A percentile compares a stretch with the other conserved stretches of the same genome.
Conservation (phyloP, 2,797 vertebrate species). For the Halcyon smyrnensis region DNA sequence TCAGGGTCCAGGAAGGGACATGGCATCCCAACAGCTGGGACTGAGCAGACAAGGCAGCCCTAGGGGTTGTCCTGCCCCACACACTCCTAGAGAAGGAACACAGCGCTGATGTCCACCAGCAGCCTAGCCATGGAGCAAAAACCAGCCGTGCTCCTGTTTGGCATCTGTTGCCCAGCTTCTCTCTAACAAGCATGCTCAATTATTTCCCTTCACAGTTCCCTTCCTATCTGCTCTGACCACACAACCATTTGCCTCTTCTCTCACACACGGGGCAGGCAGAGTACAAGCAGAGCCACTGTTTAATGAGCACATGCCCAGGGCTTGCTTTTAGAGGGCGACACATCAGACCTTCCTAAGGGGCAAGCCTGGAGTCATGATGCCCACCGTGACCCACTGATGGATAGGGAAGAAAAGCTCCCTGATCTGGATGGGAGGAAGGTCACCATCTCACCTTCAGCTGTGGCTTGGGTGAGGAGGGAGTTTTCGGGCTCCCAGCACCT, state of each 20-base stretch:
- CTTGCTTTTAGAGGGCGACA: not conserved
- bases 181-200: not conserved
- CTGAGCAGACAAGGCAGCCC: not conserved
- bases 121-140: not conserved
- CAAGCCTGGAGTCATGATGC: not conserved
- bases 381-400: accelerated
- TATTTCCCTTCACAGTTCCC: not conserved
- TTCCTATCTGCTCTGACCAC: not conserved
- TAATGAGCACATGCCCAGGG: not conserved
- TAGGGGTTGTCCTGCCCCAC: not conserved
- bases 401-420: not conserved
- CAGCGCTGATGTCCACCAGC: not conserved
- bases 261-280: not conserved
- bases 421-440: not conserved
- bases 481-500: not conserved
- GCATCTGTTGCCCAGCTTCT: not conserved
- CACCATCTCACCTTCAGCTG: slow-evolving; percentile 77
- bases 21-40: not conserved
- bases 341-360: not conserved
- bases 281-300: not conserved
- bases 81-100: not conserved
- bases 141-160: not conserved
- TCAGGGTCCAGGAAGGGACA: not conserved
- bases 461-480: slow-evolving; percentile 63
- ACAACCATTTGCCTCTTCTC: not conserved